Evolutionary conservation across 2,113 vertebrate species (phyloP).

Genomic region (Hirundichthys speculiger): DNA sequence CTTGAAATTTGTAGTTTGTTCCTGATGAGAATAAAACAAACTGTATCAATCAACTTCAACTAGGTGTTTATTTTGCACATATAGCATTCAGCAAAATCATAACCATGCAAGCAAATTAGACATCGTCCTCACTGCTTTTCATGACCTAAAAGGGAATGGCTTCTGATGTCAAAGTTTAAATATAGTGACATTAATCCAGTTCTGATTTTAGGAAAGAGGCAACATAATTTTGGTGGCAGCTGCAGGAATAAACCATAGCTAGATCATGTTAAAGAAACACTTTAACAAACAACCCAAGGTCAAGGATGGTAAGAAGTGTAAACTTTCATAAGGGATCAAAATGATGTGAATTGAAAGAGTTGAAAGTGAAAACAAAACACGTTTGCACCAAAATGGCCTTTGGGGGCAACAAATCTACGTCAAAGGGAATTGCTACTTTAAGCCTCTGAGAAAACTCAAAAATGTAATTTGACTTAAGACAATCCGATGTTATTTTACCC

Average conservation of each 20-base stretch:
- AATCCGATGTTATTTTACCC: too few species aligned
- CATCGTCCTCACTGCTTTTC: constrained; percentile 22
- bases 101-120: constrained; percentile 4
- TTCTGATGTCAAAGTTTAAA: constrained; percentile 1
- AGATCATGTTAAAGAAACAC: background rate
- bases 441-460: too few species aligned
- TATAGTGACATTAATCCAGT: background rate
- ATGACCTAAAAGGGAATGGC: background rate
- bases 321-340: too few species aligned
- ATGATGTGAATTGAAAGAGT: too few species aligned
- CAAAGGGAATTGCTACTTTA: too few species aligned
- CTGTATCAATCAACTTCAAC: constrained; percentile 13
- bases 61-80: constrained; percentile 21
- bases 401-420: too few species aligned
- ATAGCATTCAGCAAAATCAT: constrained; percentile 19
- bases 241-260: background rate
- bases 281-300: too few species aligned
- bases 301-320: too few species aligned
- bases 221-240: background rate
- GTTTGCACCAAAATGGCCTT: too few species aligned
- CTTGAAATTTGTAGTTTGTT: background rate
- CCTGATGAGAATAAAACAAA: constrained; percentile 47
- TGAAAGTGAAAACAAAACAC: too few species aligned
- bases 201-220: background rate
- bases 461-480: too few species aligned